Evolutionary conservation across 2,888 invertebrate genomes (phyloP), one percentile per base, ranked within the genome.

Genomic region (Brachypalpus laphriformis): DNA sequence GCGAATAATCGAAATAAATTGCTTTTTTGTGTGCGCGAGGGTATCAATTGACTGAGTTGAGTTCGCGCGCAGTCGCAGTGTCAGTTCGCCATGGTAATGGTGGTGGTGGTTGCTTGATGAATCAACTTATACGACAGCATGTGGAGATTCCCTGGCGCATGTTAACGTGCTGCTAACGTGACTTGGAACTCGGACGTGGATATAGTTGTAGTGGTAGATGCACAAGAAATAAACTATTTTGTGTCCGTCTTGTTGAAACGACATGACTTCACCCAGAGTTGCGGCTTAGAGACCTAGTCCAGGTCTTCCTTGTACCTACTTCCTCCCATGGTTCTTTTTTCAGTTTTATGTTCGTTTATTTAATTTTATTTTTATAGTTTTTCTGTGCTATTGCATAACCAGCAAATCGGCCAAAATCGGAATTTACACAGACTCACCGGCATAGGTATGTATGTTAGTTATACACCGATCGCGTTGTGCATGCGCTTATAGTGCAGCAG

Each of bases 1-100:
- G 78, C 86, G 87, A 82, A 86, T 77, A 87, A 86, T 87, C 87
- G 87, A 82, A 87, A 86, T 87, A 82, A 87, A 87, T 86, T 87
- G 87, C 75, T 65, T 82, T 86, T 65, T 51, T 18, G n/a, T 47
- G 20, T 59, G 75, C 51, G 75, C 68, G 66, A 66, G 75, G 47
- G 70, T 81, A 81, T 81, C 85, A 86, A 72, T 81, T 76, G 66
- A 59, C 51, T 54, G 14, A n/a, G n/a, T n/a, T n/a, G 25, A 34
- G 49, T 20, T 81, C 68, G 56, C 54, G 65, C 75, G 45, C 45
- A 65, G 54, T 42, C 54, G 25, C 47, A 16, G 9, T 31, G 56
- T 66, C 56, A 28, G 20, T 22, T 20, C 5, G 9, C 2, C 9
- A 5, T 51, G 20, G 49, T 31, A 2, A 8, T 22, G 20, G 25